Evolutionary conservation across 2,888 invertebrate genomes (phyloP).

Genomic region (Mesochorus sp.): DNA sequence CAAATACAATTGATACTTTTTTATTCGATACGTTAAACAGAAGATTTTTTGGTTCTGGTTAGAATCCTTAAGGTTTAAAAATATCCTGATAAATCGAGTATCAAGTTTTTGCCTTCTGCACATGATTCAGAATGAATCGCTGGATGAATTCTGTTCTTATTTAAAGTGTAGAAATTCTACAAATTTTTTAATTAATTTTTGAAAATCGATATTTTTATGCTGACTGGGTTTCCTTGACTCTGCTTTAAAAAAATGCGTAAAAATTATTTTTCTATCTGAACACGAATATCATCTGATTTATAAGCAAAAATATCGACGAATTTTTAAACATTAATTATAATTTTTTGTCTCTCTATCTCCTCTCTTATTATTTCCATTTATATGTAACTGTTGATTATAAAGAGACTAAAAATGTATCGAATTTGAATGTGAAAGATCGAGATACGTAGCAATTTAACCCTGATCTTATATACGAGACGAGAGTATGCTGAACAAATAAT

Average conservation of each 20-base stretch:
- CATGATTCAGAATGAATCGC: too few relatives aligned
- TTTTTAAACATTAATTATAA: too few relatives aligned
- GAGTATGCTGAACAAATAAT: slow-evolving; percentile 10
- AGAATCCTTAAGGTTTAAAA: too few relatives aligned
- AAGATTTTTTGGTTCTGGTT: too few relatives aligned
- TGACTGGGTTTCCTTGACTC: not conserved
- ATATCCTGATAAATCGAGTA: too few relatives aligned
- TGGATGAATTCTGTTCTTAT: too few relatives aligned
- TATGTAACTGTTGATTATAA: not conserved
- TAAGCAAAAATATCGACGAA: not conserved
- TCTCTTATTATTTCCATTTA: slow-evolving; percentile 1
- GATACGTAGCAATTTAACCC: slow-evolving; percentile 1
- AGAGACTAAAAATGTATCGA: slow-evolving; percentile 23
- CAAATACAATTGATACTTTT: too few relatives aligned
- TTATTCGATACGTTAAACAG: too few relatives aligned
- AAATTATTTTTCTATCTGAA: slow-evolving; percentile 25
- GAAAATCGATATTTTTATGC: too few relatives aligned
- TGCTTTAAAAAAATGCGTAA: not conserved
- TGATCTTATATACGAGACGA: not conserved
- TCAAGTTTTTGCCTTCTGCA: too few relatives aligned
- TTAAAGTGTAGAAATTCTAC: not conserved
- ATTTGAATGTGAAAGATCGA: slow-evolving; percentile 32
- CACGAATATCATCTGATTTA: slow-evolving; percentile 9
- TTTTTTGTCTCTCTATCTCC: not conserved
- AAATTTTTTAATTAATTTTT: not conserved